These are phyloP conservation scores for Meteorus sp. DNA, from an alignment of 1,140 invertebrate species.

Conservation along the genomic window DNA sequence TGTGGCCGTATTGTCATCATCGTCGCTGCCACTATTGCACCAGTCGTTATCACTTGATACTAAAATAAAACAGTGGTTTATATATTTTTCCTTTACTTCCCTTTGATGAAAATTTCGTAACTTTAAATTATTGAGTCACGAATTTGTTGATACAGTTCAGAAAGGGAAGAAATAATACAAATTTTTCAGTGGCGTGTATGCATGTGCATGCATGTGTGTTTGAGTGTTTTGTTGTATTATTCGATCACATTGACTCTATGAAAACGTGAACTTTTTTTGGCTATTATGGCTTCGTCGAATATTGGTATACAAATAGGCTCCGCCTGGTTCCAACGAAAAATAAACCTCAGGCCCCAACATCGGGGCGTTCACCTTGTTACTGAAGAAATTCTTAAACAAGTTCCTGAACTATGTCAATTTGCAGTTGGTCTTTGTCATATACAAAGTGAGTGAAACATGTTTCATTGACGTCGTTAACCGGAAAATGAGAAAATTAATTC, in stretches of 20 bases:
- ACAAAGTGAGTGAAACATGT: constrained; percentile 80
- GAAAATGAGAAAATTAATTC: neutral
- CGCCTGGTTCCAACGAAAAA: constrained; percentile 95
- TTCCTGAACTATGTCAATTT: constrained; percentile 91
- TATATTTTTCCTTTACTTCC: neutral
- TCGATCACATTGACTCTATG: neutral
- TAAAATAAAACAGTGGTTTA: neutral
- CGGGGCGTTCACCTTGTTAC: constrained; percentile 93
- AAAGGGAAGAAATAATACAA: neutral
- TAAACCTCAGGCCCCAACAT: constrained; percentile 91
- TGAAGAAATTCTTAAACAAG: constrained; percentile 90
- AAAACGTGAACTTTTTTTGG: neutral
- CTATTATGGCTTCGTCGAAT: constrained; percentile 77
- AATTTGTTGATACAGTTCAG: too few species aligned
- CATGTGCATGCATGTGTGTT: neutral
- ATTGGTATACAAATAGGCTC: constrained; percentile 88
- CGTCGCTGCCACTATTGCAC: constrained; percentile 4
- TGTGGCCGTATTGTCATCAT: constrained; percentile 12
- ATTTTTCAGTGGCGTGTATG: too few species aligned
- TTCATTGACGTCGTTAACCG: neutral
- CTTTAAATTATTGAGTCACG: too few species aligned
- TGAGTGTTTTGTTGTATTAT: constrained; percentile 26
- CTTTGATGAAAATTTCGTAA: too few species aligned
- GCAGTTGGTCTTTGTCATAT: constrained; percentile 92
- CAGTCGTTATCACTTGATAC: neutral